Evolutionary conservation across 2,797 vertebrate species (phyloP).

Genomic region (Oryzias sinensis): DNA sequence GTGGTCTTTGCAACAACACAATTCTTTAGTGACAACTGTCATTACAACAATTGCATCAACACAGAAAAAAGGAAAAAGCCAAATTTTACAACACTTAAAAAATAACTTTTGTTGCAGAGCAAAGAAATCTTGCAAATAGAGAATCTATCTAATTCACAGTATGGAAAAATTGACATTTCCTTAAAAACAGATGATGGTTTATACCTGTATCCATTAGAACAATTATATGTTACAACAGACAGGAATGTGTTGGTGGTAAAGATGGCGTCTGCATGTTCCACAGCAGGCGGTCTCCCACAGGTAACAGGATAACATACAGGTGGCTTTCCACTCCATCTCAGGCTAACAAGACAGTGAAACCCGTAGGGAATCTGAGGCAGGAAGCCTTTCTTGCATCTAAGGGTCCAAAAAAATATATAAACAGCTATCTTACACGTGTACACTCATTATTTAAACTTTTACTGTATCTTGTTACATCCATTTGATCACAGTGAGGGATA

Average conservation of each 20-base stretch:
- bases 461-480: background rate
- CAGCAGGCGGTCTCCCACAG: slow-evolving; percentile 79
- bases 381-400: slow-evolving; percentile 88
- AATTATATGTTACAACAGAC: slow-evolving; percentile 85
- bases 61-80: background rate
- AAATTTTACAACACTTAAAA: background rate
- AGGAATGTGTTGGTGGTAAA: slow-evolving; percentile 82
- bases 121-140: too few relatives aligned
- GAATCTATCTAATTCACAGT: background rate
- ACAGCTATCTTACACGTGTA: background rate
- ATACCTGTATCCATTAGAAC: slow-evolving; percentile 92
- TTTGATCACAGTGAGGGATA: slow-evolving; percentile 61
- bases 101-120: background rate
- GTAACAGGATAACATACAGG: slow-evolving; percentile 86
- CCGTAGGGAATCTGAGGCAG: slow-evolving; percentile 82
- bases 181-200: background rate
- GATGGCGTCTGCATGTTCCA: slow-evolving; percentile 80
- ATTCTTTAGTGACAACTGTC: slow-evolving; percentile 29
- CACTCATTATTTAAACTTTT: background rate
- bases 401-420: background rate
- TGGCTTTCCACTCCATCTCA: slow-evolving; percentile 83
- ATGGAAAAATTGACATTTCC: background rate
- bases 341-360: slow-evolving; percentile 84
- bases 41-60: background rate
- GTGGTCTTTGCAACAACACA: slow-evolving; percentile 80